Base-by-base conservation (phyloP, 2,797 vertebrate species). In the Darevskia mixta region DNA sequence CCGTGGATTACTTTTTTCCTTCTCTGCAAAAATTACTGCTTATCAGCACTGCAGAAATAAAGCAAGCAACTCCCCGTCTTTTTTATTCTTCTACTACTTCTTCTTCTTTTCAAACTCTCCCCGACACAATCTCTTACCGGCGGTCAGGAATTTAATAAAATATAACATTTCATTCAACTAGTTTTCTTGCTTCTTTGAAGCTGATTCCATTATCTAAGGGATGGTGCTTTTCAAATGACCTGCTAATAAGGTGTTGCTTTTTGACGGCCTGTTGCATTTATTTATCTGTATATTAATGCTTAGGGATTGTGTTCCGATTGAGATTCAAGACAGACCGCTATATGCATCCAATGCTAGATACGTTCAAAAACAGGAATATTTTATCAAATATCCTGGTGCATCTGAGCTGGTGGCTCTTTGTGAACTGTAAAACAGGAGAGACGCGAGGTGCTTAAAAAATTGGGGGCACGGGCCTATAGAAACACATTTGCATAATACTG, bases 1-100 rank as follows among this genome's bases (percentile, higher is more conserved):
- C 95, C 94, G 85, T 93, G 94, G 95, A 96, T 97, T 96, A 96
- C 92, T 89, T 95, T 91, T 95, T 81, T 87, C 91, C 89, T 91
- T 95, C 83, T 93, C 94, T 96, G 93, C 93, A 96, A 96, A 96
- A 97, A 97, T 95, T 94, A 95, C 96, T 94, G 94, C 95, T 97
- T 96, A 96, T 95, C 95, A 95, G 95, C 91, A n/a, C 92, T 89
- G 93, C 92, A 95, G 95, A 96, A 95, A 95, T 96, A 96, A 96
- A 95, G 91, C 87, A 95, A 94, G 93, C 93, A 95, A 94, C 90
- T 94, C 92, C 88, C 93, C 88, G 91, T 91, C 93, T 95, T 96
- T 95, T 95, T 64, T 23, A 4, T 43, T 10, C 32, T 61, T 10
- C 17, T 8, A 20, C n/a, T 7, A 25, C 25, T 18, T 29, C 6